These are phyloP conservation scores for Musca domestica DNA, from an alignment of 1,140 invertebrate species.

Conservation along the genomic window DNA sequence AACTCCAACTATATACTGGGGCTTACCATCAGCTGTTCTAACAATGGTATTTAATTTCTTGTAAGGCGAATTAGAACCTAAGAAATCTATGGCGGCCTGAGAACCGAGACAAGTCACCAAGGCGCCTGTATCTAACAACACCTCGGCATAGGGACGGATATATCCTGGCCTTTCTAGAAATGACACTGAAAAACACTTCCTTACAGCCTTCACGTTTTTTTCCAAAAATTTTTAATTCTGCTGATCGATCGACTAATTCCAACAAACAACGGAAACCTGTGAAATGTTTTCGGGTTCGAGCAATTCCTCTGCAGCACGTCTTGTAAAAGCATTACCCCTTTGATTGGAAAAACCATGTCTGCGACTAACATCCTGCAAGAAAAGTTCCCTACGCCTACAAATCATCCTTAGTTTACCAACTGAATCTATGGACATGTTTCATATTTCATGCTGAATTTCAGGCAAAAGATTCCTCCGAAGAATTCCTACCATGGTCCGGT, in stretches of 20 bases:
- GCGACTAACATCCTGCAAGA: too few species aligned
- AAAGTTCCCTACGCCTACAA: too few species aligned
- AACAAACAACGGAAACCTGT: conserved; percentile 12
- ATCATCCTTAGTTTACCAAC: too few species aligned
- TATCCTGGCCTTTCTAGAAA: not conserved
- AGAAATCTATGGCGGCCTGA: not conserved
- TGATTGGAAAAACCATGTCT: too few species aligned
- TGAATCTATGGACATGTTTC: too few species aligned
- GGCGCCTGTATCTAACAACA: conserved; percentile 25
- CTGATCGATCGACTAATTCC: conserved; percentile 25
- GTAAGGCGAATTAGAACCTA: not conserved
- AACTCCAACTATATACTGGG: not conserved
- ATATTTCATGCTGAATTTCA: too few species aligned
- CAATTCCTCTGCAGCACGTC: too few species aligned
- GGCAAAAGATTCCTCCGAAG: too few species aligned
- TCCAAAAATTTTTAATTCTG: conserved; percentile 5
- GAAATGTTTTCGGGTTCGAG: not conserved
- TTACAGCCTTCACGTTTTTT: not conserved
- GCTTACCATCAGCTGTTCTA: conserved; percentile 22
- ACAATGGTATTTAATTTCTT: conserved; percentile 11
- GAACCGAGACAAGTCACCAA: conserved; percentile 24
- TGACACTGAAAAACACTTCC: not conserved
- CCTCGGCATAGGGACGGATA: conserved; percentile 20
- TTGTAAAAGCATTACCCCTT: too few species aligned
- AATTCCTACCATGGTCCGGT: too few species aligned